A percentile compares a stretch with the other conserved stretches of the same genome.
These are phyloP conservation scores for Melanostoma scalare DNA, from an alignment of 2,888 invertebrate species.

Conservation along the genomic window DNA sequence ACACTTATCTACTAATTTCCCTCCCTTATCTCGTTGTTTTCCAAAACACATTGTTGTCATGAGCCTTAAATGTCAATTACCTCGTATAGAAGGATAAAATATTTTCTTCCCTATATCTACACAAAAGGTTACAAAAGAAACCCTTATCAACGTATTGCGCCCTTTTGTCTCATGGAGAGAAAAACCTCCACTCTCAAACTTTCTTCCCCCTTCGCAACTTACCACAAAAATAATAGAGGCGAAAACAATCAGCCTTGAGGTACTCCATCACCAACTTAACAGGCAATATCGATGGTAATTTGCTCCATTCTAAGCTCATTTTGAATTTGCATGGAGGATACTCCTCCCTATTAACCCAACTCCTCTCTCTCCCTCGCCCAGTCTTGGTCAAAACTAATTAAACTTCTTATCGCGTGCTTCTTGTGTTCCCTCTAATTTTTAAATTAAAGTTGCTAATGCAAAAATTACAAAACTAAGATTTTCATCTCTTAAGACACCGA, in stretches of 20 bases:
- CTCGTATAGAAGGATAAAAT: too few species aligned
- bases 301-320: not conserved
- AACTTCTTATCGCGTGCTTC: constrained; percentile 33
- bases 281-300: constrained; percentile 8
- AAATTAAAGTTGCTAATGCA: constrained; percentile 63
- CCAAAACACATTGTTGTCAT: too few species aligned
- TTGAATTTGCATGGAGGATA: constrained; percentile 4
- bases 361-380: not conserved
- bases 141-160: too few species aligned
- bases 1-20: too few species aligned
- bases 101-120: too few species aligned
- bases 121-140: too few species aligned
- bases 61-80: too few species aligned
- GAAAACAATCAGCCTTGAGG: constrained; percentile 11
- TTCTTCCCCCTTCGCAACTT: not conserved
- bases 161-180: too few species aligned
- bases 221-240: not conserved
- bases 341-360: too few species aligned
- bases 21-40: too few species aligned
- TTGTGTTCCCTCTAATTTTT: constrained; percentile 48
- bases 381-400: constrained; percentile 25
- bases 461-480: constrained; percentile 62
- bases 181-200: not conserved
- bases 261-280: constrained; percentile 7
- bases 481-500: constrained; percentile 26